A percentile compares a stretch with the other conserved stretches of the same genome.
Evolutionary conservation across 2,797 vertebrate species (phyloP).

Genomic region (Pipistrellus kuhlii): DNA sequence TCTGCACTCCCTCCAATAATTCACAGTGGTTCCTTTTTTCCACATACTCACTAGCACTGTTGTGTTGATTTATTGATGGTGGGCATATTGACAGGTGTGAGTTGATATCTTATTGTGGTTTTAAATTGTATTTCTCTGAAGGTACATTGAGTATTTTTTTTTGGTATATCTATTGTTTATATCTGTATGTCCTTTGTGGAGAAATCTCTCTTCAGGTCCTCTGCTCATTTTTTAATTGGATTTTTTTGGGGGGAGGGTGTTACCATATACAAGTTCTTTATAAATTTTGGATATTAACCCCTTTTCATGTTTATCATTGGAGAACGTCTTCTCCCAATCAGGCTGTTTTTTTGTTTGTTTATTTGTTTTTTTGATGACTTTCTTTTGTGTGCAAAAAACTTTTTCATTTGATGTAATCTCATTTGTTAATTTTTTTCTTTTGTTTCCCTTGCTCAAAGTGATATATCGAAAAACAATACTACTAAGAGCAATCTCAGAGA

Average conservation of each 20-base stretch:
- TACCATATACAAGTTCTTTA: background rate
- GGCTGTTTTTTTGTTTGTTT: background rate
- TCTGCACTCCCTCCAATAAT: background rate
- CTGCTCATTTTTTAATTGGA: background rate
- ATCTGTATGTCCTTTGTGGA: background rate
- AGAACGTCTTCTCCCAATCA: background rate
- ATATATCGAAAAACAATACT: background rate
- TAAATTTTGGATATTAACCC: background rate
- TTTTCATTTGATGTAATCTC: background rate
- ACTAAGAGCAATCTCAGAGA: background rate
- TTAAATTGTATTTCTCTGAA: background rate
- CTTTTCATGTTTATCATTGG: background rate
- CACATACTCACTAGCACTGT: background rate
- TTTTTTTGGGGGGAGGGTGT: background rate
- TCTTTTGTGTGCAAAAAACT: background rate
- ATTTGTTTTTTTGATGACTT: background rate
- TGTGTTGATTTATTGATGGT: background rate
- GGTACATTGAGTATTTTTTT: background rate
- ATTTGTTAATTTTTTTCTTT: background rate
- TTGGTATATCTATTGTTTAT: background rate
- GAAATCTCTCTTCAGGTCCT: background rate
- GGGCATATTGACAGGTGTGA: background rate
- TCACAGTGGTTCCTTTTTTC: background rate
- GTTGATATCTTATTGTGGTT: background rate
- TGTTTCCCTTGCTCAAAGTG: background rate